phyloP scores from a whole-genome alignment of 2,888 invertebrate genomes.

The Arenicola marina region DNA sequence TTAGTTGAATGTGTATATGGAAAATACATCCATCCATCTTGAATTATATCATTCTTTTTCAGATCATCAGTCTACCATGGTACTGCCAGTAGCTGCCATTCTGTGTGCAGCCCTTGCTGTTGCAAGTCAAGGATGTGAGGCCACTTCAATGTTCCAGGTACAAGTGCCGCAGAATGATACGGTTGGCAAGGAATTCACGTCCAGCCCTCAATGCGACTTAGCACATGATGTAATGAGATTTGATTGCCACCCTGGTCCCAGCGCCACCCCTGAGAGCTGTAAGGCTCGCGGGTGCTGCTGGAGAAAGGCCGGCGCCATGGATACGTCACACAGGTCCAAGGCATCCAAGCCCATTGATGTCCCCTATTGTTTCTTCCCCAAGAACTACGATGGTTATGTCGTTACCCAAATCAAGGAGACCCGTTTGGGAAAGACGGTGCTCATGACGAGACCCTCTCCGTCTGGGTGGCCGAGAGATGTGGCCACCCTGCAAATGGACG shows the following conservation, averaged over 20 bases:
- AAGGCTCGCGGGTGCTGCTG: constrained; percentile 32
- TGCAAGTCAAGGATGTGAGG: no score
- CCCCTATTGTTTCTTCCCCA: constrained; percentile 35
- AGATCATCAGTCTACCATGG: no score
- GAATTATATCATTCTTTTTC: no score
- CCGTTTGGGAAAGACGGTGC: constrained; percentile 20
- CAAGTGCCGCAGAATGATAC: no score
- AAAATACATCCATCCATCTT: no score
- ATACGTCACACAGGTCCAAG: not conserved
- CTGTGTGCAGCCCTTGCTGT: no score
- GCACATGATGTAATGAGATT: constrained; percentile 18
- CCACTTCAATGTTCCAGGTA: no score
- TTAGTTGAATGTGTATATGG: no score
- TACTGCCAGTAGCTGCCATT: no score
- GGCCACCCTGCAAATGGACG: constrained; percentile 25
- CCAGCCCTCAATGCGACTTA: no score
- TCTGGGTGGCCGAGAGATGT: constrained; percentile 36
- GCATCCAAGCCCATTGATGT: constrained; percentile 7
- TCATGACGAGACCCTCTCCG: constrained; percentile 7
- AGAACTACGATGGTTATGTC: constrained; percentile 27
- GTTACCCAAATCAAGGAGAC: constrained; percentile 17
- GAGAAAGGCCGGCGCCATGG: constrained; percentile 3
- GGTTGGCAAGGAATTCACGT: no score
- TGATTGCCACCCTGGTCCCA: constrained; percentile 31
- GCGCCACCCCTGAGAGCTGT: constrained; percentile 14